Conservation (phyloP, 2,113 vertebrate genomes). For the Cinclus cinclus region DNA sequence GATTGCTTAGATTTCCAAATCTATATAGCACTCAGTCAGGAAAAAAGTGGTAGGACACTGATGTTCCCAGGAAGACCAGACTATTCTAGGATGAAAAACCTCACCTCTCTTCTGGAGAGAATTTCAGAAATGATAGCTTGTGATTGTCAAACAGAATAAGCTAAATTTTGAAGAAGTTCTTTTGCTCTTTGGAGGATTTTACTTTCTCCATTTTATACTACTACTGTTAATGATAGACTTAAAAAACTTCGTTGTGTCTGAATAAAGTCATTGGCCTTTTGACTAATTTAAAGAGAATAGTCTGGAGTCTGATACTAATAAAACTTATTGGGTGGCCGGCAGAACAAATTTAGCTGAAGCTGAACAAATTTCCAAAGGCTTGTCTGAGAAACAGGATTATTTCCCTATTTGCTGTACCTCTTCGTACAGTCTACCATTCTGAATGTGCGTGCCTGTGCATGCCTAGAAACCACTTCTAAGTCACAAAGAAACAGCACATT, state of each 20-base stretch:
- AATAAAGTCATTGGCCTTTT: constrained; percentile 10
- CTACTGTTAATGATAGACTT: neutral
- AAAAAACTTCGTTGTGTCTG: neutral
- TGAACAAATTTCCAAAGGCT: constrained; percentile 18
- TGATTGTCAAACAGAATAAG: neutral
- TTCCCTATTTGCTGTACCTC: neutral
- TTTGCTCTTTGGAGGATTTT: neutral
- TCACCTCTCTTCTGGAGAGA: neutral
- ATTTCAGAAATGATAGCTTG: neutral
- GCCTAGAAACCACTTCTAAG: neutral
- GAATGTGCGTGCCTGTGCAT: neutral
- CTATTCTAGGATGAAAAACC: neutral
- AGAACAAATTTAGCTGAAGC: constrained; percentile 15
- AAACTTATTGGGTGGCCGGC: constrained; percentile 33
- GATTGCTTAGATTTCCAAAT: neutral
- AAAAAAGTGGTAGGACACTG: neutral
- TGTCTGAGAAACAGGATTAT: neutral
- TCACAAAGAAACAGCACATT: neutral
- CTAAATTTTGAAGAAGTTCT: neutral
- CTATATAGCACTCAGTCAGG: neutral
- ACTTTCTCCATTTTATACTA: constrained; percentile 20
- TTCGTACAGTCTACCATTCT: neutral
- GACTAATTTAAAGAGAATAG: constrained; percentile 41
- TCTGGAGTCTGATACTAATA: constrained; percentile 51
- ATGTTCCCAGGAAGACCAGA: neutral